phyloP scores from a whole-genome alignment of 2,888 invertebrate genomes.

The Cynaeus angustus region DNA sequence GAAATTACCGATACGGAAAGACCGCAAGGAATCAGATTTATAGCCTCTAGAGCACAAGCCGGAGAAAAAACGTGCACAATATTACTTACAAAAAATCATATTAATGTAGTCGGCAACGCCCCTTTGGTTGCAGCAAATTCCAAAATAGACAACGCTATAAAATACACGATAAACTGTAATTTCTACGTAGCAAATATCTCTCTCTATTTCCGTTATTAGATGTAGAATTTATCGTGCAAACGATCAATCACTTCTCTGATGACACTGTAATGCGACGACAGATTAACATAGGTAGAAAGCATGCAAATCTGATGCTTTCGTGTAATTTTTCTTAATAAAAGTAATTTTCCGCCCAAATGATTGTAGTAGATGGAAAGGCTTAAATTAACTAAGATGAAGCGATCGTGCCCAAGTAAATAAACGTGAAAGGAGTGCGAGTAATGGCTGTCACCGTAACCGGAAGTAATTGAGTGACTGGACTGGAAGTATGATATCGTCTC shows the following conservation, averaged over 20 bases:
- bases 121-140: no score
- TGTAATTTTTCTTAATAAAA: slow-evolving; percentile 41
- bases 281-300: slow-evolving; percentile 6
- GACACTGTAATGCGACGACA: not conserved
- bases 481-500: slow-evolving; percentile 46
- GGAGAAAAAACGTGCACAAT: not conserved
- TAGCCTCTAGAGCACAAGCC: not conserved
- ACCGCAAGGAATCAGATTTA: slow-evolving; percentile 4
- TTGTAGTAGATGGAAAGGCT: slow-evolving; percentile 13
- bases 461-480: slow-evolving; percentile 52
- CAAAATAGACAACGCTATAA: no score
- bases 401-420: slow-evolving; percentile 42
- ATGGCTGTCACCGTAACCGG: slow-evolving; percentile 51
- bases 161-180: slow-evolving; percentile 7
- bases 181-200: slow-evolving; percentile 10
- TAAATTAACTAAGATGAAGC: slow-evolving; percentile 44
- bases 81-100: no score
- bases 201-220: slow-evolving; percentile 26
- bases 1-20: slow-evolving; percentile 28
- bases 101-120: no score
- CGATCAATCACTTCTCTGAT: slow-evolving; percentile 21
- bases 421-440: slow-evolving; percentile 33
- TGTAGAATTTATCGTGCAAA: slow-evolving; percentile 9
- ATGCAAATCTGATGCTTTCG: slow-evolving; percentile 34
- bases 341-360: slow-evolving; percentile 38